Percentiles rank a stretch among this genome's conserved stretches.
phyloP scores from a whole-genome alignment of 30 jellyfish, hydroid and myxozoan genomes.

The Pelagia noctiluca region DNA sequence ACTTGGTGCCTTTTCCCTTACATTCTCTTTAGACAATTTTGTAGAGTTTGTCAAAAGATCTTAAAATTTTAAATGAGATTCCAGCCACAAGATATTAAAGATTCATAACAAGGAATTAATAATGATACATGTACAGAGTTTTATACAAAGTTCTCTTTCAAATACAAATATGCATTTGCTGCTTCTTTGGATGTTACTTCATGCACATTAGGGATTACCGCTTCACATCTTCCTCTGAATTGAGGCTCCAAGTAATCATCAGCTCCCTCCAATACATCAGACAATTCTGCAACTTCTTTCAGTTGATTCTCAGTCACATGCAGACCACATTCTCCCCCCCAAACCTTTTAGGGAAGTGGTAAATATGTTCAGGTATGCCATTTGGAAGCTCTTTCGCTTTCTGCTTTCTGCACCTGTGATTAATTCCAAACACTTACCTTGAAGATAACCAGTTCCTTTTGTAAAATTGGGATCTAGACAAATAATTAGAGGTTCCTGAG shows the following conservation, averaged over 20 bases:
- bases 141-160: neutral
- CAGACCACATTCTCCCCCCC: conserved; percentile 2
- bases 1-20: no score
- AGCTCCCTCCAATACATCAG: conserved; percentile 1
- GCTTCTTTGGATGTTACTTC: neutral
- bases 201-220: neutral
- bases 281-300: neutral
- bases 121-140: no score
- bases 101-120: no score
- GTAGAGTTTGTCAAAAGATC: no score
- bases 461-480: no score
- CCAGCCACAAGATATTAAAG: no score
- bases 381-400: neutral
- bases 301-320: conserved; percentile 1
- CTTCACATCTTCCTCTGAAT: conserved; percentile 1
- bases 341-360: neutral
- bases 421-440: no score
- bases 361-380: conserved; percentile 1
- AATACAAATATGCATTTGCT: conserved; percentile 1
- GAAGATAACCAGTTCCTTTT: no score
- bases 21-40: no score
- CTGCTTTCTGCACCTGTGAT: no score
- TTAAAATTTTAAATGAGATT: no score
- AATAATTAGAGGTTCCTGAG: no score
- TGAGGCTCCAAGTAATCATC: neutral